Evolutionary conservation across 2,797 vertebrate genomes (phyloP), one percentile per base, ranked within the genome.

Genomic region (Apogon talboti): DNA sequence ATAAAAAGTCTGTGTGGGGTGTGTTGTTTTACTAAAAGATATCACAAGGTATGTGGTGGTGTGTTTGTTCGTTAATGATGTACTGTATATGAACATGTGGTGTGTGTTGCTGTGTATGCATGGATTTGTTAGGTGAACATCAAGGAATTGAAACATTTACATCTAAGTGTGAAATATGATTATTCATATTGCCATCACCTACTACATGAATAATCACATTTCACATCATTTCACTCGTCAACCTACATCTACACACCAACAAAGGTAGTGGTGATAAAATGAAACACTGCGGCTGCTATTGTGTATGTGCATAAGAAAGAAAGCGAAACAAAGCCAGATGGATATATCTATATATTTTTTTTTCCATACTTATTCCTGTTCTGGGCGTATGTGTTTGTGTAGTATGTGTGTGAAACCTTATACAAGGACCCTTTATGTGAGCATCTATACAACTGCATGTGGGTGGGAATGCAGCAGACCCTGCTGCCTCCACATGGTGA

Each of bases 401-500:
- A 67, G 55, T 69, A 28, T 70, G 42, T 47, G 60, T 54, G 14
- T 64, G 14, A 40, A 40, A 6, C 8, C 6, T 62, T 58, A 18
- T 15, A 66, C 37, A 46, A n/a, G 9, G 28, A 6, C n/a, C 9
- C 18, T 55, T 53, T 48, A 49, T 46, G 54, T 15, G 30, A 51
- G 18, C 49, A 41, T 72, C 19, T 15, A 28, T 72, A 64, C 62
- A 59, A 70, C 60, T 68, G 57, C 62, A 48, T 61, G 66, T 53
- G 61, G 56, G 53, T 0, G 12, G 60, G 65, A 58, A 55, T 44
- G 53, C 53, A 63, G 67, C 49, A 69, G 78, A 72, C 51, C 72
- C 53, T 1, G 14, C 71, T 78, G 79, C 81, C 63, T 87, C 64
- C 37, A 45, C 74, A 67, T 42, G 1, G 59, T 94, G 93, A 93